phyloP scores from a whole-genome alignment of 2,888 invertebrate genomes.

The Agapostemon virescens region DNA sequence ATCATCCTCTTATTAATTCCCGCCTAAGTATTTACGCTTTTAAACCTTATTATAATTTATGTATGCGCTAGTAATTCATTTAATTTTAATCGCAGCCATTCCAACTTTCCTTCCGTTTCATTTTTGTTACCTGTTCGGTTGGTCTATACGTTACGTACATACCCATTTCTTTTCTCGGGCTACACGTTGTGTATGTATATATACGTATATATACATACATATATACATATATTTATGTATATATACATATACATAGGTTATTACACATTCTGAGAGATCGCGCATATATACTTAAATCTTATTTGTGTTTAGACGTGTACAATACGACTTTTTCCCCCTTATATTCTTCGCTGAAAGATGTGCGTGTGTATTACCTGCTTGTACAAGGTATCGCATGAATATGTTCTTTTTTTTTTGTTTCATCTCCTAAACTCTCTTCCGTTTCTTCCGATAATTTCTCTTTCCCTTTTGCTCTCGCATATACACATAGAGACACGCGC shows the following conservation, averaged over 20 bases:
- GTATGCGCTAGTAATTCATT: constrained; percentile 44
- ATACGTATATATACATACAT: not conserved
- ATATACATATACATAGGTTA: constrained; percentile 51
- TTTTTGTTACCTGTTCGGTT: constrained; percentile 26
- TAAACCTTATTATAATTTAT: constrained; percentile 46
- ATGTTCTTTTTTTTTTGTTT: constrained; percentile 36
- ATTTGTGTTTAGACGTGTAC: constrained; percentile 53
- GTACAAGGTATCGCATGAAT: constrained; percentile 48
- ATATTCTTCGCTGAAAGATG: constrained; percentile 53
- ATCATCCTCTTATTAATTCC: constrained; percentile 44
- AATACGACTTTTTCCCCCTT: constrained; percentile 20
- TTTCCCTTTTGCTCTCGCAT: constrained; percentile 21
- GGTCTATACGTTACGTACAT: constrained; percentile 36
- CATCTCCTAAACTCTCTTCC: not conserved
- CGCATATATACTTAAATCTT: constrained; percentile 49
- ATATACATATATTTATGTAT: not conserved
- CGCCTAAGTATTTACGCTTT: constrained; percentile 44
- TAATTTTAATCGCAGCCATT: constrained; percentile 42
- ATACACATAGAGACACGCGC: constrained; percentile 5
- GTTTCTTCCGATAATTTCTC: not conserved
- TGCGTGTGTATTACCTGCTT: constrained; percentile 63
- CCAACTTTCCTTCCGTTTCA: constrained; percentile 31
- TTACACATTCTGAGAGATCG: constrained; percentile 51
- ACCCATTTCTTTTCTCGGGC: constrained; percentile 25
- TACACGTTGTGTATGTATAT: constrained; percentile 40